Evolutionary conservation across 2,113 vertebrate species (phyloP).

Genomic region (Ciconia maguari): DNA sequence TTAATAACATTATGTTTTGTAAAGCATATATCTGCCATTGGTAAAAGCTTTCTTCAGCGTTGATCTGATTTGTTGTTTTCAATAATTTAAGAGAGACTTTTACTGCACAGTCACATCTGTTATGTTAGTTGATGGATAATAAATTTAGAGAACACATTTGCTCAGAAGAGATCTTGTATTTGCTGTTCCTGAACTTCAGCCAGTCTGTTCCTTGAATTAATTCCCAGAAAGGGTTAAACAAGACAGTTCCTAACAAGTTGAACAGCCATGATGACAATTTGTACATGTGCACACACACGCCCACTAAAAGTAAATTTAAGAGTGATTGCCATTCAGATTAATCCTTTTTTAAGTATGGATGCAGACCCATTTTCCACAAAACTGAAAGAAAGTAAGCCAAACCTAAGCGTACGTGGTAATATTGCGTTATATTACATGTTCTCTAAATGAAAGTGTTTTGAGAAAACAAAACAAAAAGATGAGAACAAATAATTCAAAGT

Average conservation of each 20-base stretch:
- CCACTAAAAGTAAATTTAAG: neutral
- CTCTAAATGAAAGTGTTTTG: neutral
- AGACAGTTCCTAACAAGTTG: neutral
- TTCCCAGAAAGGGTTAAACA: slow-evolving; percentile 22
- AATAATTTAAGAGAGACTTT: slow-evolving; percentile 47
- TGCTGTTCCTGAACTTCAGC: neutral
- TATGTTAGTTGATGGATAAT: neutral
- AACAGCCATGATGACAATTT: neutral
- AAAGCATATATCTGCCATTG: neutral
- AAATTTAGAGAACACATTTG: slow-evolving; percentile 17
- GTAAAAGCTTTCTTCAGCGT: slow-evolving; percentile 24
- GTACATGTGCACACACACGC: rapidly evolving
- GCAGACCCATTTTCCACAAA: neutral
- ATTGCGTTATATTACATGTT: rapidly evolving
- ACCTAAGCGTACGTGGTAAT: neutral
- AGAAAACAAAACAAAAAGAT: neutral
- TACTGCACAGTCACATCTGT: slow-evolving; percentile 13
- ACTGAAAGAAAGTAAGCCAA: neutral
- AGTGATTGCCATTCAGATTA: neutral
- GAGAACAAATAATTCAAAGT: neutral
- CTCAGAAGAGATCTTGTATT: neutral
- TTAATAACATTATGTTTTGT: neutral
- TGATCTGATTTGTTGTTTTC: slow-evolving; percentile 42
- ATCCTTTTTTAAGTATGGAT: neutral
- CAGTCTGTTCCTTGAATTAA: neutral